These are phyloP conservation scores for Anolis sagrei DNA, from an alignment of 2,113 vertebrate species.

Conservation along the genomic window DNA sequence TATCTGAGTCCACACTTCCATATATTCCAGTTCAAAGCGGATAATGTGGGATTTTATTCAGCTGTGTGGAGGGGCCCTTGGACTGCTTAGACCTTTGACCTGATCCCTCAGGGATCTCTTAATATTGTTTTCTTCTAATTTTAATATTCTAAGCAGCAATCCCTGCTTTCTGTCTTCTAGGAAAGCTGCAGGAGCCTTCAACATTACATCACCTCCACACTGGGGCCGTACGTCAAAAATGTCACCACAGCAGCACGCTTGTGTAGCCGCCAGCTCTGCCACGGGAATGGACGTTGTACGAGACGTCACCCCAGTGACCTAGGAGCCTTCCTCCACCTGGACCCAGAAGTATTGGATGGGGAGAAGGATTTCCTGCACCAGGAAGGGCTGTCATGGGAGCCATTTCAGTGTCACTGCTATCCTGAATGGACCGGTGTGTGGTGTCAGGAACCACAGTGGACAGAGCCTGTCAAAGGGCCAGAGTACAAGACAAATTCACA, in stretches of 20 bases:
- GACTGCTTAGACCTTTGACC: neutral
- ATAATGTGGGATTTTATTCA: no score
- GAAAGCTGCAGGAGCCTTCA: constrained; percentile 81
- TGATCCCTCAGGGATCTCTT: neutral
- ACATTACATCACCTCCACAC: constrained; percentile 75
- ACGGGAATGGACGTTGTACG: constrained; percentile 81
- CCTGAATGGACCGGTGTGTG: constrained; percentile 76
- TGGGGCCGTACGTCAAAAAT: constrained; percentile 82
- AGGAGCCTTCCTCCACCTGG: constrained; percentile 67
- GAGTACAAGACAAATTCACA: neutral
- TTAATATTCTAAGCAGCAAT: constrained; percentile 5
- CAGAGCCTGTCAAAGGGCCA: neutral
- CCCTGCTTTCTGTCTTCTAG: constrained; percentile 65
- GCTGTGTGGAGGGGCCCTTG: no score
- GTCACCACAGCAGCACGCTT: constrained; percentile 73
- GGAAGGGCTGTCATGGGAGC: neutral
- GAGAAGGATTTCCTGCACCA: neutral
- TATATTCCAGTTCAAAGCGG: no score
- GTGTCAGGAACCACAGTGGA: constrained; percentile 55
- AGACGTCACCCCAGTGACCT: constrained; percentile 60
- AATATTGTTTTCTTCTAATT: neutral
- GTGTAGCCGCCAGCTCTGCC: constrained; percentile 81
- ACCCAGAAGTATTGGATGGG: neutral
- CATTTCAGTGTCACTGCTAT: constrained; percentile 86
- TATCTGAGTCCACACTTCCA: no score